These are phyloP conservation scores for Drosophila bunnanda DNA, from an alignment of 2,888 invertebrate genomes.

Conservation along the genomic window DNA sequence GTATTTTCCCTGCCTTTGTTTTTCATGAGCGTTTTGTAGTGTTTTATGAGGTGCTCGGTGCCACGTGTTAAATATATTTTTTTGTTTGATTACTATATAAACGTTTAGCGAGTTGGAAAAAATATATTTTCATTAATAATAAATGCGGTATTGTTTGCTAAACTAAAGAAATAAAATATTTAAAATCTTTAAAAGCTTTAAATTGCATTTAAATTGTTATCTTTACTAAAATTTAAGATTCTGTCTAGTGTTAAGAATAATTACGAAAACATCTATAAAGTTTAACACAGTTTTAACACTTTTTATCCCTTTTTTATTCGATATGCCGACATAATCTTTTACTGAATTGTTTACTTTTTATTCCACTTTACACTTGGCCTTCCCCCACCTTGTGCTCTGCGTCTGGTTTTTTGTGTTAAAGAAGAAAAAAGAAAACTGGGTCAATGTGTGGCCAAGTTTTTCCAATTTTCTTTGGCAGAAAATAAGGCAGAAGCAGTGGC, in stretches of 20 bases:
- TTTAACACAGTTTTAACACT: not conserved
- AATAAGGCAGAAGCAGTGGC: constrained; percentile 2
- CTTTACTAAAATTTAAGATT: not conserved
- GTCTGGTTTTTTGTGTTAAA: constrained; percentile 9
- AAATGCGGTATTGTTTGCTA: too few species aligned
- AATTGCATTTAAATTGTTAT: not conserved
- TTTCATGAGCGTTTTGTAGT: constrained; percentile 62
- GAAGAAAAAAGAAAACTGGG: constrained; percentile 18
- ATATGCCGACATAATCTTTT: not conserved
- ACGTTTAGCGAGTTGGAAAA: not conserved
- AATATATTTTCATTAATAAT: not conserved
- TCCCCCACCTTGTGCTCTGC: constrained; percentile 7
- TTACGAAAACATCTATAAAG: not conserved
- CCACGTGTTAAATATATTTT: not conserved
- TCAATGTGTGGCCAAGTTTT: constrained; percentile 36
- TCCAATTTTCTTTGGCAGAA: constrained; percentile 5
- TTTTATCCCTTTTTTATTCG: not conserved
- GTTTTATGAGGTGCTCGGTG: constrained; percentile 16
- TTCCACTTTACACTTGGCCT: constrained; percentile 23
- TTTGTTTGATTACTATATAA: not conserved
- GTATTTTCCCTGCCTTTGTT: constrained; percentile 36
- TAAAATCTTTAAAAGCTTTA: too few species aligned
- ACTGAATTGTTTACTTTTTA: constrained; percentile 29
- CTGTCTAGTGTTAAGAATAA: not conserved
- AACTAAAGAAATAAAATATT: not conserved